Base-by-base conservation (phyloP, 2,888 invertebrate species). In the Phymatocera aterrima region DNA sequence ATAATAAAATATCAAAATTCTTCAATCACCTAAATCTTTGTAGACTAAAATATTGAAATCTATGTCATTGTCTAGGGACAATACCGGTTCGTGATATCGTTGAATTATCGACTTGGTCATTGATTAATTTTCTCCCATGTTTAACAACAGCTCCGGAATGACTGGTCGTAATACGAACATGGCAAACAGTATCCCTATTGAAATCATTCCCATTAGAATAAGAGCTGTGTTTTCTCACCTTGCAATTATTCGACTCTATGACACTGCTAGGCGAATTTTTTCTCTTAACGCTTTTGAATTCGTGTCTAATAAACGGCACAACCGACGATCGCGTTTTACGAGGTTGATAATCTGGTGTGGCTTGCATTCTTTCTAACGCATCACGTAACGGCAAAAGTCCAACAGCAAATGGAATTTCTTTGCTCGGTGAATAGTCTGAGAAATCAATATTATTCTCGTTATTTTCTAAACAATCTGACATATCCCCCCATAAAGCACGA, bases 351-450 rank as follows among this genome's bases (percentile, higher is more conserved):
- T 91, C 91, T 0, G 90, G 86, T 54, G 88, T 91, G 0, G 90
- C 89, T 80, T 91, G 91, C 87, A 91, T 90, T 70, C 89, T 88
- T 77, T 91, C 91, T 1, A 91, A 79, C 4, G 91, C 91, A 3
- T 90, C 90, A 65, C 90, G 87, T 12, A 91, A 80, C 1, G 91
- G 91, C 60, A 91, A 80, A 31, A 91, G 83, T 3, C 91, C 91
- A 8, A 91, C 90, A 3, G 91, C 91, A 70, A 90, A 91, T 4
- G 91, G 91, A 72, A 91, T 91, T 83, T 91, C 89, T 12, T 89
- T 89, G 60, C 89, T 88, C n/a, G 88, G 84, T 2, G 89, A 88
- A 70, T 83, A 84, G 28, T 87, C 86, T 3, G 82, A 37, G 5
- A 83, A 78, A 74, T 84, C 72, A 31, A 82, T 81, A 0, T 81